Base-by-base conservation (phyloP, 2,113 vertebrate species). In the Papio anubis region DNA sequence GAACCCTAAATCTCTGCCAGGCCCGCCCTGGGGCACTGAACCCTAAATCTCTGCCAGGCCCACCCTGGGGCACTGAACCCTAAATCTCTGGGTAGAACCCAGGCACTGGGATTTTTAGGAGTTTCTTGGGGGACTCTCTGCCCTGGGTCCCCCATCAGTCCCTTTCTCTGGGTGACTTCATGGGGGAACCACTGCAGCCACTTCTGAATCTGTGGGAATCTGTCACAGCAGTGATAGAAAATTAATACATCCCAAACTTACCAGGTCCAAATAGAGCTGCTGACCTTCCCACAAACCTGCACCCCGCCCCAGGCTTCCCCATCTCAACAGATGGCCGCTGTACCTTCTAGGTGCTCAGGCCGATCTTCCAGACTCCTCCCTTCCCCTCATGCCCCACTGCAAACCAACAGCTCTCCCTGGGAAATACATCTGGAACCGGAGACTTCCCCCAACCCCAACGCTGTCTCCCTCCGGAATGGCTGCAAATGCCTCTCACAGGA, bases 361-460 rank as follows among this genome's bases (percentile, higher is more conserved):
- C 68, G 3, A 6, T 2, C 55, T 61, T 48, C 93, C 40, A 32
- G 21, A 75, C 3, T 40, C 48, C 18, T 35, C 7, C 16, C 16
- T 35, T 48, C 55, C 35, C 1, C 27, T 30, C 25, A 18, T 30
- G 45, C 17, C 66, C 14, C 45, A 32, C 6, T 10, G 40, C 2
- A 79, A 88, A 12, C 50, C 43, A 40, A 25, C 21, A 18, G 23
- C 17, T 20, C 85, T 35, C 32, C 89, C 55, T 55, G 6, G 23
- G 76, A 81, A 18, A 43, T 11, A 10, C 2, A 30, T 20, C 38
- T 6, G 20, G 25, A 68, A 30, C 40, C 16, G 5, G 5, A 40
- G 9, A 1, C 40, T 11, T 27, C 35, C 66, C 32, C 13, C 25
- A 13, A 0, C 8, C 23, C 43, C 45, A 5, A 10, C 8, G 4